Evolutionary conservation across 2,888 invertebrate species (phyloP).

Genomic region (Busseola fusca): DNA sequence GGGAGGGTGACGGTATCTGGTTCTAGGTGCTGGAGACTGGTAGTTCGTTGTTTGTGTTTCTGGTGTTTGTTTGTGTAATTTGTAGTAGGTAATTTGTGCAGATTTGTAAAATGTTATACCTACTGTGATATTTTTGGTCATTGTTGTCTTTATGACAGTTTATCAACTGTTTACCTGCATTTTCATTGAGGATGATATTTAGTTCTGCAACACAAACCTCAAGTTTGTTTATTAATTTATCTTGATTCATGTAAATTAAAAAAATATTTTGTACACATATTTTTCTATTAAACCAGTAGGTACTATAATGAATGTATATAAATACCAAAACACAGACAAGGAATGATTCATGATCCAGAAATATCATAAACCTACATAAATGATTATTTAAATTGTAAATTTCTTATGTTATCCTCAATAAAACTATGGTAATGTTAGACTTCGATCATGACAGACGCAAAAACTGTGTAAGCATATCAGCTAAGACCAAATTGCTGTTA

Average conservation of each 20-base stretch:
- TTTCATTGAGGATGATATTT: not conserved
- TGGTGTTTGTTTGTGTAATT: too few relatives aligned
- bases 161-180: too few relatives aligned
- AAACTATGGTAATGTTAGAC: constrained; percentile 11
- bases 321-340: constrained; percentile 3
- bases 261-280: not conserved
- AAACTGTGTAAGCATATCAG: constrained; percentile 14
- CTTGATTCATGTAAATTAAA: not conserved
- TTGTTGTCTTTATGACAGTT: too few relatives aligned
- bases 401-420: constrained; percentile 10
- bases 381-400: constrained; percentile 7
- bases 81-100: too few relatives aligned
- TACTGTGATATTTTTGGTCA: too few relatives aligned
- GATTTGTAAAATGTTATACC: too few relatives aligned
- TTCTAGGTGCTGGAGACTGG: too few relatives aligned
- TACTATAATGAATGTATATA: not conserved
- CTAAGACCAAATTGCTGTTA: constrained; percentile 14
- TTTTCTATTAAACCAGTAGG: not conserved
- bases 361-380: constrained; percentile 4
- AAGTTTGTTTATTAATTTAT: not conserved
- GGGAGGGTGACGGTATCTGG: too few relatives aligned
- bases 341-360: constrained; percentile 21
- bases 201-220: not conserved
- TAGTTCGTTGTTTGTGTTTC: too few relatives aligned
- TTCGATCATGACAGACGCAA: constrained; percentile 17